Conservation (phyloP, 2,797 vertebrate species). For the Paramormyrops hopkinsi region DNA sequence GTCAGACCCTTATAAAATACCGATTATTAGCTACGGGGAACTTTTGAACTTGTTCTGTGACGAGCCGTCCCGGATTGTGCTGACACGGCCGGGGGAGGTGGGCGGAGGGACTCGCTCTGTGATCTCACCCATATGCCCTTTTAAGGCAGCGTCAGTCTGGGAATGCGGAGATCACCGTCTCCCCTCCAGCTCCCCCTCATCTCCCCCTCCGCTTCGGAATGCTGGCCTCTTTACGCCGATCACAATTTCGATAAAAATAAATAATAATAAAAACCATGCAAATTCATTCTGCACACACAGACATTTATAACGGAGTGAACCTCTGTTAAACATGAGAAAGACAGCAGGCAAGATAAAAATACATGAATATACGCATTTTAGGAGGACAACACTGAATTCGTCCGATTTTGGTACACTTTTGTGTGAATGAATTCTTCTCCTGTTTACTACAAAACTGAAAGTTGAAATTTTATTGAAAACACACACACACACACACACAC, state of each 20-base stretch:
- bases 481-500: not conserved
- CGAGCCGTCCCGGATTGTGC: not conserved
- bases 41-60: not conserved
- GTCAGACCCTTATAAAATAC: not conserved
- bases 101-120: not conserved
- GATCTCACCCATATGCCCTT: conserved; percentile 27
- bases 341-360: not conserved
- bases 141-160: conserved; percentile 16
- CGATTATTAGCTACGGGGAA: not conserved
- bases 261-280: not conserved
- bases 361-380: not conserved
- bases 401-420: not conserved
- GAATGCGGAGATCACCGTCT: conserved; percentile 16
- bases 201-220: conserved; percentile 6
- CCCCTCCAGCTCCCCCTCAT: not conserved
- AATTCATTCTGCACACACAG: not conserved
- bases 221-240: not conserved
- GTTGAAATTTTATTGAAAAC: not conserved
- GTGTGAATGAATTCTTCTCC: not conserved
- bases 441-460: not conserved
- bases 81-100: conserved; percentile 4
- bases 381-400: not conserved
- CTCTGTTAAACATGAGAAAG: not conserved
- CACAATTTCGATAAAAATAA: not conserved
- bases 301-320: not conserved